Evolutionary conservation across 2,888 invertebrate species (phyloP).

Genomic region (Platypus cylindrus): DNA sequence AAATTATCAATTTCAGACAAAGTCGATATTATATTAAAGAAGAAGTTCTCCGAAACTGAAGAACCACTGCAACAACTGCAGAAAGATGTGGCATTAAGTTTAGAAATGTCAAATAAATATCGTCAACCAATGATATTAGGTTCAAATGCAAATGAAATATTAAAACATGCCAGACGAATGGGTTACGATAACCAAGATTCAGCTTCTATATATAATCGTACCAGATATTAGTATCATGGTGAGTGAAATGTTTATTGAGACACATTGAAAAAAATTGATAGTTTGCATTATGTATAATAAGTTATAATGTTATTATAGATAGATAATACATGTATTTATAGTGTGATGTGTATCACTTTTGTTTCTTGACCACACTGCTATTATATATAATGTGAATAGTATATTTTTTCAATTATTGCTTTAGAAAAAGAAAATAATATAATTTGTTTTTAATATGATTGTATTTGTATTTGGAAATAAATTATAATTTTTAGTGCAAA

Average conservation of each 20-base stretch:
- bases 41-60: constrained; percentile 34
- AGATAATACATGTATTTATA: no score
- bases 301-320: no score
- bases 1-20: constrained; percentile 65
- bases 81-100: constrained; percentile 80
- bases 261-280: no score
- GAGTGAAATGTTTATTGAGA: neutral
- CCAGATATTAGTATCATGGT: constrained; percentile 56
- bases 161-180: constrained; percentile 87
- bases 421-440: no score
- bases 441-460: no score
- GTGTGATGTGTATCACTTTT: no score
- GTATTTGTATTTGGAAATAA: no score
- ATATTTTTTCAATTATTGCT: no score
- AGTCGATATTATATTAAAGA: constrained; percentile 44
- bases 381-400: no score
- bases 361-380: no score
- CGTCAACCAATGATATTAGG: constrained; percentile 86
- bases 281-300: no score
- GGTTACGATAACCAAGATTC: constrained; percentile 90
- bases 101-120: constrained; percentile 75
- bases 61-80: constrained; percentile 87
- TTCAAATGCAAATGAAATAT: constrained; percentile 88
- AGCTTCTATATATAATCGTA: constrained; percentile 81
- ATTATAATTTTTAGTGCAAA: no score